Conservation (phyloP, 2,113 vertebrate genomes). For the Salvelinus sp. region DNA sequence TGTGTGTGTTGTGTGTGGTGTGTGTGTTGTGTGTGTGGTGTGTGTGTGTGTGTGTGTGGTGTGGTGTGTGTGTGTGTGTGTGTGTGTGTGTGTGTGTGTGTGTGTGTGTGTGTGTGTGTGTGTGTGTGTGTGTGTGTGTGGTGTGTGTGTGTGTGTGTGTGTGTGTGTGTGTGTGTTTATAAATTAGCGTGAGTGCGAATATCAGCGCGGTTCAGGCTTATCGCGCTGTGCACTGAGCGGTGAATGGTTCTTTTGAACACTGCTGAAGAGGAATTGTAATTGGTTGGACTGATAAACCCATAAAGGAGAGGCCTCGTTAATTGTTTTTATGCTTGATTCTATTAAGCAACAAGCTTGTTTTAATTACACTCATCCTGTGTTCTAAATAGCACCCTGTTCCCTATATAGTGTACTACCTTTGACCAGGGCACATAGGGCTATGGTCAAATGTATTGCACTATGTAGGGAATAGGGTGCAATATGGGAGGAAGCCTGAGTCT, state of each 20-base stretch:
- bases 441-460: no score
- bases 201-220: conserved; percentile 41
- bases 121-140: not conserved
- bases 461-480: no score
- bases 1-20: no score
- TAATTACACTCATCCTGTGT: conserved; percentile 68
- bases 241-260: conserved; percentile 19
- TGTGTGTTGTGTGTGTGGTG: no score
- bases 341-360: conserved; percentile 65
- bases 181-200: conserved; percentile 27
- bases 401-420: no score
- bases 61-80: not conserved
- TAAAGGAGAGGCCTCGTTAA: conserved; percentile 56
- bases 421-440: no score
- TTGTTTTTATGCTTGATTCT: conserved; percentile 59
- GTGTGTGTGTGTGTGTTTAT: not conserved
- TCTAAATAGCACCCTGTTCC: conserved; percentile 16
- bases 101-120: not conserved
- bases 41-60: conserved; percentile 14
- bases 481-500: no score
- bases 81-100: not conserved
- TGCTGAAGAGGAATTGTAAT: conserved; percentile 47
- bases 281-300: conserved; percentile 46
- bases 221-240: conserved; percentile 9
- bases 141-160: not conserved